A percentile compares a stretch with the other conserved stretches of the same genome.
These are phyloP conservation scores for Heteromurus nitidus DNA, from an alignment of 2,888 invertebrate species.

Conservation along the genomic window DNA sequence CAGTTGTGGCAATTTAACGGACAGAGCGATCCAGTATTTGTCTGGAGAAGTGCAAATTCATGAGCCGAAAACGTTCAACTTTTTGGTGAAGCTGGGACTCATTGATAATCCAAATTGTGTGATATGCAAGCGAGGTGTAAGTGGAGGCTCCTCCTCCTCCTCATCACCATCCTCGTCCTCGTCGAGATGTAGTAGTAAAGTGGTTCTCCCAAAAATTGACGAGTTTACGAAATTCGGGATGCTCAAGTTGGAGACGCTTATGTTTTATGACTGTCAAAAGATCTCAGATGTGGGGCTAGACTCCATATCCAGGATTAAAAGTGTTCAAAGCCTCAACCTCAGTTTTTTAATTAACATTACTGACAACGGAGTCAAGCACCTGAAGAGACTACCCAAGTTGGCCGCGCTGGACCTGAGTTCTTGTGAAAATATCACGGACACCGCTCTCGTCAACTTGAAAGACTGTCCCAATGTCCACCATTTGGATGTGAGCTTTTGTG, in stretches of 20 bases:
- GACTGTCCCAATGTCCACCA: constrained; percentile 88
- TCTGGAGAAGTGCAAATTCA: constrained; percentile 78
- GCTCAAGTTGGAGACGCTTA: constrained; percentile 85
- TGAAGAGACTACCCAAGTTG: constrained; percentile 88
- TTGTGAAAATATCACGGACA: constrained; percentile 95
- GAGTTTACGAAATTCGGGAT: constrained; percentile 67
- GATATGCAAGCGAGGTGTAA: constrained; percentile 42
- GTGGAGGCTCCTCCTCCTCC: background rate
- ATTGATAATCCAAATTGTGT: constrained; percentile 64
- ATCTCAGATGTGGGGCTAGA: constrained; percentile 92
- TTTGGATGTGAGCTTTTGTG: constrained; percentile 95
- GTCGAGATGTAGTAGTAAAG: constrained; percentile 21
- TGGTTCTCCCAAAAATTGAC: constrained; percentile 64
- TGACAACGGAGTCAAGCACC: constrained; percentile 84
- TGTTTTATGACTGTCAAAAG: constrained; percentile 95
- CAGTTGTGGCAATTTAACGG: constrained; percentile 94
- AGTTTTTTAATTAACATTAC: constrained; percentile 96
- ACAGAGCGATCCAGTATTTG: constrained; percentile 91
- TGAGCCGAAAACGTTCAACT: constrained; percentile 63
- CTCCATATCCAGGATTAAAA: constrained; percentile 85
- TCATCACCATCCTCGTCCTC: background rate
- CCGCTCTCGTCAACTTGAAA: constrained; percentile 92
- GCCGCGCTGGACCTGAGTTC: constrained; percentile 91
- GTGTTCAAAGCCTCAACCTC: constrained; percentile 90
- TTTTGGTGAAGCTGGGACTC: constrained; percentile 65